These are phyloP conservation scores for Choloepus didactylus DNA, from an alignment of 2,797 vertebrate species.

Conservation along the genomic window DNA sequence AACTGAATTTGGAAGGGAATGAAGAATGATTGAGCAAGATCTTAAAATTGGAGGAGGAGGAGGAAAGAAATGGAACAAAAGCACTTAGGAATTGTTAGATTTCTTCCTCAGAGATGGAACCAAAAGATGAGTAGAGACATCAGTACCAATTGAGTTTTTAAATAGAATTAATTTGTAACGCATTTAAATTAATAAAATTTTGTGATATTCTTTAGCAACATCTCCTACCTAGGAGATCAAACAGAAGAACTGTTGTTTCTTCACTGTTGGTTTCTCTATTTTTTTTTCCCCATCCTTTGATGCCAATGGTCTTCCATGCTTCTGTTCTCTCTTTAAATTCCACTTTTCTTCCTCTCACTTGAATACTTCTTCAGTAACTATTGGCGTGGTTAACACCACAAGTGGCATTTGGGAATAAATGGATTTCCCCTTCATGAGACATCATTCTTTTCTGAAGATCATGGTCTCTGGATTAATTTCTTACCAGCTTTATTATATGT, in stretches of 20 bases:
- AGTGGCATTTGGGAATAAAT: conserved; percentile 10
- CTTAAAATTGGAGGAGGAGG: not conserved
- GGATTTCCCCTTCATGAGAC: not conserved
- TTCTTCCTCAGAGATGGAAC: conserved; percentile 10
- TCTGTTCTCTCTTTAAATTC: no score
- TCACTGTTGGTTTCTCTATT: no score
- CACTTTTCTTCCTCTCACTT: no score
- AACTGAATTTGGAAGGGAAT: not conserved
- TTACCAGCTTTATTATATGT: not conserved
- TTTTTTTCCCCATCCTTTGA: no score
- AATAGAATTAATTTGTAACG: not conserved
- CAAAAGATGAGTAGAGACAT: not conserved
- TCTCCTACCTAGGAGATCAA: not conserved
- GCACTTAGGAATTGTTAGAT: not conserved
- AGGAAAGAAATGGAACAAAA: not conserved
- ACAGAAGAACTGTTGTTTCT: not conserved
- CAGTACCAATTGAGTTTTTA: not conserved
- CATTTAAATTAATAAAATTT: not conserved
- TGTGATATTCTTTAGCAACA: not conserved
- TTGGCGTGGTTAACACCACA: no score
- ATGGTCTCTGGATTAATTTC: not conserved
- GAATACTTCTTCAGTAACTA: no score
- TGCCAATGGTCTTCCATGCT: no score
- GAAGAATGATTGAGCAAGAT: not conserved
- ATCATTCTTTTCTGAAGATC: conserved; percentile 20